Percentiles rank a stretch among this genome's conserved stretches.
Conservation (phyloP, 2,888 invertebrate species). For the Drosophila quasianomalipes region DNA sequence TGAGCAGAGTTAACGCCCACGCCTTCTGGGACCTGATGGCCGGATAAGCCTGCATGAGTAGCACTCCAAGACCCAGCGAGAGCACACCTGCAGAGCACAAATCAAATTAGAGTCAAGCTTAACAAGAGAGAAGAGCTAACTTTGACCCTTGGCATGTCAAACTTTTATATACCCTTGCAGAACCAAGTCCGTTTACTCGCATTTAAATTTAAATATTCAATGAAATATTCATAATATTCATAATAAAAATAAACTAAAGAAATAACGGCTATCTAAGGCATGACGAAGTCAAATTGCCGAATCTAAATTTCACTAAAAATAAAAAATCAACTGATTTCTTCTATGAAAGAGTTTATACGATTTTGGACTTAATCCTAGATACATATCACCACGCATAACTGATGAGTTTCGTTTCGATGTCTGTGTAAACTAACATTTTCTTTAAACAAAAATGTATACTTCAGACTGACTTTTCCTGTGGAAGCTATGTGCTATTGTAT, state of each 20-base stretch:
- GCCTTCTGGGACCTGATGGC: constrained; percentile 68
- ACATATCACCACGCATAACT: not conserved
- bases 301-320: not conserved
- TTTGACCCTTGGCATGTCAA: not conserved
- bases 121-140: not conserved
- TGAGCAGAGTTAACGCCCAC: constrained; percentile 77
- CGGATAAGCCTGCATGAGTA: constrained; percentile 76
- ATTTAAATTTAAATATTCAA: not conserved
- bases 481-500: not conserved
- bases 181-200: not conserved
- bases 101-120: not conserved
- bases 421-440: not conserved
- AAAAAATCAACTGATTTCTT: not conserved
- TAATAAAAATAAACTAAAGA: not conserved
- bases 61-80: constrained; percentile 78
- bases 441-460: not conserved
- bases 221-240: too few species aligned
- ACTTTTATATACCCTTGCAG: not conserved
- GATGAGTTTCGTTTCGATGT: not conserved
- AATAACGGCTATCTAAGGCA: not conserved
- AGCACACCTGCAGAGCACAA: constrained; percentile 69
- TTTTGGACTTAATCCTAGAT: not conserved
- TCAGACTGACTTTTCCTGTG: not conserved
- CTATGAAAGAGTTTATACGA: not conserved
- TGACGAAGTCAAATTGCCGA: not conserved